phyloP scores from a whole-genome alignment of 1,140 invertebrate species.

The Achatina immaculata region DNA sequence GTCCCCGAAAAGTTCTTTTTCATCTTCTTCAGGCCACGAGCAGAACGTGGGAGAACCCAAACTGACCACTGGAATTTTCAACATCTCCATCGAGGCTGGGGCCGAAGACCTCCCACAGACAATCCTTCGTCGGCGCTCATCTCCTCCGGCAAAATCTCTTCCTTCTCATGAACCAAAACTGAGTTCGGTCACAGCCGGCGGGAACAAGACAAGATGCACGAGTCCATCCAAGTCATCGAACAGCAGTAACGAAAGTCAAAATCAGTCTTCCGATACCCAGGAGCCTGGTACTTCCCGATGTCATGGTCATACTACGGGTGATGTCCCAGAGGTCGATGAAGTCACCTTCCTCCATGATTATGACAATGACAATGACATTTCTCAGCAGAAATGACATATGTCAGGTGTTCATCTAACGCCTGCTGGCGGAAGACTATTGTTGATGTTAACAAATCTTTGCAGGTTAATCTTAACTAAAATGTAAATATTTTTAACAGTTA shows the following conservation, averaged over 20 bases:
- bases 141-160: constrained; percentile 11
- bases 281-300: constrained; percentile 18
- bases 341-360: neutral
- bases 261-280: constrained; percentile 19
- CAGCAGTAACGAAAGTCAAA: constrained; percentile 34
- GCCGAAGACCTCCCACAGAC: constrained; percentile 23
- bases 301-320: constrained; percentile 11
- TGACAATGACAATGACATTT: too few relatives aligned
- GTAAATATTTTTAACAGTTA: too few relatives aligned
- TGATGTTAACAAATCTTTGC: too few relatives aligned
- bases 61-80: neutral
- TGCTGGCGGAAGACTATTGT: too few relatives aligned
- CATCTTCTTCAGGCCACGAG: constrained; percentile 51
- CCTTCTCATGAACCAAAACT: neutral
- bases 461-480: too few relatives aligned
- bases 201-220: constrained; percentile 8
- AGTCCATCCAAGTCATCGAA: constrained; percentile 41
- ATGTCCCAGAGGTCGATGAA: constrained; percentile 15
- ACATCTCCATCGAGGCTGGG: constrained; percentile 21
- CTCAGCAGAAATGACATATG: too few relatives aligned
- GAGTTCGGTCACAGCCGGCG: neutral
- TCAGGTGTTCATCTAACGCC: too few relatives aligned
- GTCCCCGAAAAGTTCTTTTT: constrained; percentile 58
- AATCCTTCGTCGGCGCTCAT: constrained; percentile 21
- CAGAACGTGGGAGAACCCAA: neutral